phyloP scores from a whole-genome alignment of 2,113 vertebrate genomes.

The Pluvialis apricaria region DNA sequence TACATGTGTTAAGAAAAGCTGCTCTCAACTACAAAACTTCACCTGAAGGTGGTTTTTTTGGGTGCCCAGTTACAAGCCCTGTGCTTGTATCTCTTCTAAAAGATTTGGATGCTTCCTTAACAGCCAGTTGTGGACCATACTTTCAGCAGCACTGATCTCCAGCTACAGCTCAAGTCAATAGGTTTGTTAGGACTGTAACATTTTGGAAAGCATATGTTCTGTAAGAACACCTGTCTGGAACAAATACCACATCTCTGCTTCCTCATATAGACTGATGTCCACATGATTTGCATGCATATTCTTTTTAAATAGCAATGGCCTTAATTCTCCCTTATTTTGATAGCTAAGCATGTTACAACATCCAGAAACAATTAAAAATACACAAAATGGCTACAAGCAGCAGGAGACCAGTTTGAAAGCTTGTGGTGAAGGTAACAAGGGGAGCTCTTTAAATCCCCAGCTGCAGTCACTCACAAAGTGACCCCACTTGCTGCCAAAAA shows the following conservation, averaged over 20 bases:
- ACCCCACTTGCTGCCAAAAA: not conserved
- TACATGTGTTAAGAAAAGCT: not conserved
- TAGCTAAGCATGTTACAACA: not conserved
- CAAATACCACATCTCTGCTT: not conserved
- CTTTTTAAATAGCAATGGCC: not conserved
- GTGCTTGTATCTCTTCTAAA: fast-evolving
- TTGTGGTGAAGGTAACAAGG: not conserved
- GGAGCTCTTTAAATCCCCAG: not conserved
- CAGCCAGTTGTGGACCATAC: not conserved
- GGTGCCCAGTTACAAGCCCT: not conserved
- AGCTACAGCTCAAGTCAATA: not conserved
- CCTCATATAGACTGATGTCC: not conserved
- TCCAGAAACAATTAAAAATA: not conserved
- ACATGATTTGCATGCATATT: fast-evolving
- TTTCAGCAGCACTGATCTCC: not conserved
- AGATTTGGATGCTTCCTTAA: not conserved
- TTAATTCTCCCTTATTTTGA: not conserved
- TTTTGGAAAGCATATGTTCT: not conserved
- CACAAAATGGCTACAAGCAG: not conserved
- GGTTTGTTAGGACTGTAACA: not conserved
- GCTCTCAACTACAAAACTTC: not conserved
- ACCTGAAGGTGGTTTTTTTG: not conserved
- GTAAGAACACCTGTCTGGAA: not conserved
- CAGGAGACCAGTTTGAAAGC: not conserved
- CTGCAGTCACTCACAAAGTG: not conserved